These are phyloP conservation scores for Limenitis camilla DNA, from an alignment of 2,888 invertebrate genomes.

Conservation along the genomic window DNA sequence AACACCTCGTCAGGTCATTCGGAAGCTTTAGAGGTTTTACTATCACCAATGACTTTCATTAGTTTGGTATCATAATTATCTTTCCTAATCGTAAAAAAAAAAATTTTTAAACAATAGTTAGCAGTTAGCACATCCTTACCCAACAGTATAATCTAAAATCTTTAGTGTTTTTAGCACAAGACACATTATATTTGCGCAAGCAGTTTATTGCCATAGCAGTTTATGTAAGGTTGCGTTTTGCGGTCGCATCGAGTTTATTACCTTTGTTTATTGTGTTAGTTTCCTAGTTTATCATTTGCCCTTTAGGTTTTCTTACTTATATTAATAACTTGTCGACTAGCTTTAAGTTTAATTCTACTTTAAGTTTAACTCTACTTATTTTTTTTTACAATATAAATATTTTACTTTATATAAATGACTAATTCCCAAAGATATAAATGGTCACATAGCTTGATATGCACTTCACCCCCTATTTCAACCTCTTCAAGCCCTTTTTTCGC, in stretches of 20 bases:
- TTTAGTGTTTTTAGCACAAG: constrained; percentile 12
- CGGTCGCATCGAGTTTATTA: constrained; percentile 21
- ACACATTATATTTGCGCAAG: constrained; percentile 25
- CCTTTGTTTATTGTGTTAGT: not conserved
- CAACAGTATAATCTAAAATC: constrained; percentile 3
- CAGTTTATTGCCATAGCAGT: constrained; percentile 20
- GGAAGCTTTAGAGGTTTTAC: too few relatives aligned
- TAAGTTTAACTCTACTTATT: too few relatives aligned
- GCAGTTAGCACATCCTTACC: constrained; percentile 9
- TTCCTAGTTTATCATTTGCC: not conserved
- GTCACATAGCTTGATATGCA: too few relatives aligned
- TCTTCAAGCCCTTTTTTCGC: too few relatives aligned
- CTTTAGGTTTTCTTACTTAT: not conserved
- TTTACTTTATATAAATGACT: too few relatives aligned
- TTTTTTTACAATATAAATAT: too few relatives aligned
- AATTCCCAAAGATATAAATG: too few relatives aligned
- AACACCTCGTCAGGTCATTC: too few relatives aligned
- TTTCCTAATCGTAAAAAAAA: not conserved
- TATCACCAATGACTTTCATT: not conserved
- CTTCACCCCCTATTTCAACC: too few relatives aligned
- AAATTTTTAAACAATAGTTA: not conserved
- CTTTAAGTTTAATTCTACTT: too few relatives aligned
- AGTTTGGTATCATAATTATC: not conserved
- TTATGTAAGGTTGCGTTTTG: constrained; percentile 29
- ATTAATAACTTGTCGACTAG: not conserved